Conservation (phyloP, 2,113 vertebrate species). For the Pelecanus crispus region DNA sequence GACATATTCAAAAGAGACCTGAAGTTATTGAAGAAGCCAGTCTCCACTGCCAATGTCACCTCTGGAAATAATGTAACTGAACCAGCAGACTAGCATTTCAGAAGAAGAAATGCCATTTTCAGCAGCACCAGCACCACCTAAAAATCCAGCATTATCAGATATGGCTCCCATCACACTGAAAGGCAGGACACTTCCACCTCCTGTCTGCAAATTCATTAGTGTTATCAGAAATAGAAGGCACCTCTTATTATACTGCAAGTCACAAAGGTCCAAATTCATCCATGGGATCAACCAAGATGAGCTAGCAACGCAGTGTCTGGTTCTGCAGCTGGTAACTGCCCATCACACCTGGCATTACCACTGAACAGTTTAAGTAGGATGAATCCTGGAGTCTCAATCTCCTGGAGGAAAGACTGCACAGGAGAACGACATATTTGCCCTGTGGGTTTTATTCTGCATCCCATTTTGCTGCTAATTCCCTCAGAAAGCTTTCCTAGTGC, state of each 20-base stretch:
- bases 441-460: not conserved
- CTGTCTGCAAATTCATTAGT: not conserved
- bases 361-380: not conserved
- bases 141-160: not conserved
- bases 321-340: not conserved
- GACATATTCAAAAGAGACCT: not conserved
- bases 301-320: accelerated
- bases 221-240: not conserved
- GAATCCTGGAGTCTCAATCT: not conserved
- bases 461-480: not conserved
- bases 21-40: not conserved
- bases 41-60: not conserved
- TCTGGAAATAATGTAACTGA: not conserved
- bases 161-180: not conserved
- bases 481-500: not conserved
- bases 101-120: not conserved
- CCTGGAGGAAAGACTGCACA: not conserved
- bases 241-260: not conserved
- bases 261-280: not conserved
- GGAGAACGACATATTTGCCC: not conserved
- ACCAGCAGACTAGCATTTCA: not conserved
- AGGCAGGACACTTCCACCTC: not conserved
- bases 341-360: not conserved
- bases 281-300: not conserved
- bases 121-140: not conserved